These are phyloP conservation scores for Drosophila vallismaia DNA, from an alignment of 2,888 invertebrate genomes.

Conservation along the genomic window DNA sequence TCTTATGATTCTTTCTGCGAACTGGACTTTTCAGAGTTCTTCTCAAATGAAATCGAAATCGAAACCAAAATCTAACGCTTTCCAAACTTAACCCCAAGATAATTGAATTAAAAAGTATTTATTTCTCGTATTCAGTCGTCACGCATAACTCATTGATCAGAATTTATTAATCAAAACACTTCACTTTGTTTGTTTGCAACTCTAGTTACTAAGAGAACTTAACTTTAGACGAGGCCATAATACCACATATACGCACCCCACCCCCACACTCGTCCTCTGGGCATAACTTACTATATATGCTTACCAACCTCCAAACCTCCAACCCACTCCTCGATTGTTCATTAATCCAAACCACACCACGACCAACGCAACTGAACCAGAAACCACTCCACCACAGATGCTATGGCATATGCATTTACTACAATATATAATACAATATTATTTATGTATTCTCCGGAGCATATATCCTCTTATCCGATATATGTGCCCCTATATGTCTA, in stretches of 20 bases:
- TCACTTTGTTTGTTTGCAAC: conserved; percentile 75
- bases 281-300: conserved; percentile 49
- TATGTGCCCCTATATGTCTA: conserved; percentile 47
- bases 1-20: conserved; percentile 60
- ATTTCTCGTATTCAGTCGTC: conserved; percentile 51
- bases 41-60: conserved; percentile 8
- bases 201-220: conserved; percentile 61
- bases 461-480: conserved; percentile 27
- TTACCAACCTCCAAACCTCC: conserved; percentile 17
- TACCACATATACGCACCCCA: conserved; percentile 22
- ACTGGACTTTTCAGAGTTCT: conserved; percentile 46
- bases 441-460: conserved; percentile 10
- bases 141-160: conserved; percentile 79
- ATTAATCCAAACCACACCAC: conserved; percentile 22
- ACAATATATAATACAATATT: neutral
- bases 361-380: conserved; percentile 27
- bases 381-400: conserved; percentile 25
- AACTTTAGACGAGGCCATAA: conserved; percentile 57
- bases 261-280: conserved; percentile 43
- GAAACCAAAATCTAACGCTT: conserved; percentile 70
- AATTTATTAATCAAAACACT: conserved; percentile 50
- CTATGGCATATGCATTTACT: conserved; percentile 36
- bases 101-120: conserved; percentile 15
- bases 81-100: conserved; percentile 46
- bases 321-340: conserved; percentile 22